Evolutionary conservation across 2,113 vertebrate species (phyloP).

Genomic region (Callipepla squamata): DNA sequence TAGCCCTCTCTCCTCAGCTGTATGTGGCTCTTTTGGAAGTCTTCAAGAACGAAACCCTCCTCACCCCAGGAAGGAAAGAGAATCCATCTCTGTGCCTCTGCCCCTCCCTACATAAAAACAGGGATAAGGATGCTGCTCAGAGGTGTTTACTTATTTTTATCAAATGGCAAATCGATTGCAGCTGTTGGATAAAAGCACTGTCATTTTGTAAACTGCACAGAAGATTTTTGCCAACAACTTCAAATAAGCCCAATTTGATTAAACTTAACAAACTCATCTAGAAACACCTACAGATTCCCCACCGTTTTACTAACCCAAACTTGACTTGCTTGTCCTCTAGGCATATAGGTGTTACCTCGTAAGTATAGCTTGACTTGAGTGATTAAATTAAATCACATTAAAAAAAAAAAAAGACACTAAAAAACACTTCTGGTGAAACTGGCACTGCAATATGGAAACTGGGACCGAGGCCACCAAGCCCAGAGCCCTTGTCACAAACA

Average conservation of each 20-base stretch:
- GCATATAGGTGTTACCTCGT: not conserved
- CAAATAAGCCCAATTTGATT: slow-evolving; percentile 10
- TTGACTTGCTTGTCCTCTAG: not conserved
- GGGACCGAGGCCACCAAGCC: not conserved
- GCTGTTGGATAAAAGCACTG: slow-evolving; percentile 44
- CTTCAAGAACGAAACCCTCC: not conserved
- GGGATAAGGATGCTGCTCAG: not conserved
- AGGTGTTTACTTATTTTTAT: slow-evolving; percentile 55
- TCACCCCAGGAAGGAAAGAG: slow-evolving; percentile 40
- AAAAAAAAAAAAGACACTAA: not conserved
- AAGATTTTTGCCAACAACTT: slow-evolving; percentile 32
- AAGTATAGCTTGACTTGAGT: not conserved
- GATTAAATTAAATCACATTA: not conserved
- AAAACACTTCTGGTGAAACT: not conserved
- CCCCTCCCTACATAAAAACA: slow-evolving; percentile 25
- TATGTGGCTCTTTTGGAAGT: slow-evolving; percentile 36
- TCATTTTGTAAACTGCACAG: slow-evolving; percentile 7
- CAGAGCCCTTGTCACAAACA: not conserved
- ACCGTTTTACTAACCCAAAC: not conserved
- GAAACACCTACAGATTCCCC: not conserved
- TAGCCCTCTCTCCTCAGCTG: slow-evolving; percentile 40
- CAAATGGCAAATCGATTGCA: slow-evolving; percentile 48
- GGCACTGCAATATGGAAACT: rapidly evolving
- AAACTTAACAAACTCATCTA: slow-evolving; percentile 6
- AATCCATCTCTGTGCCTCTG: not conserved